phyloP scores from a whole-genome alignment of 1,140 invertebrate species.

The Parapsyche elsis region DNA sequence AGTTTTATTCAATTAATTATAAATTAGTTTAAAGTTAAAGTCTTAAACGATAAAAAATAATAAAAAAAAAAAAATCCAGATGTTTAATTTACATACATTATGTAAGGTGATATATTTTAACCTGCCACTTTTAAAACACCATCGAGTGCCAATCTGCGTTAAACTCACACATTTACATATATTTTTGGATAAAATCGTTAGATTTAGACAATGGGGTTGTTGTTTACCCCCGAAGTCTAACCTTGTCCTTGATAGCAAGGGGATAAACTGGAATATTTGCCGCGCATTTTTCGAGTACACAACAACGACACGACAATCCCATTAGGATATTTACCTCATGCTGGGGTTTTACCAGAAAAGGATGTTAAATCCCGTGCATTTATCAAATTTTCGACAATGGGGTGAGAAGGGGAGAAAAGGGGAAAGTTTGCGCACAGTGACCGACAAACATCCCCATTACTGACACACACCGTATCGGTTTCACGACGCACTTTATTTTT shows the following conservation, averaged over 20 bases:
- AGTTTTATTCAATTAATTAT: no score
- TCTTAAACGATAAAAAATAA: not conserved
- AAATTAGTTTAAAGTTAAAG: not conserved
- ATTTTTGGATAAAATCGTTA: no score
- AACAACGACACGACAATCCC: slow-evolving; percentile 18
- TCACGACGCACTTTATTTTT: not conserved
- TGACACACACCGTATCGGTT: not conserved
- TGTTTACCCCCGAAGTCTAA: no score
- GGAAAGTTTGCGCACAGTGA: not conserved
- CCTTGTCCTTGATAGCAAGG: no score
- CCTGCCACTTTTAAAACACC: no score
- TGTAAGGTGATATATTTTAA: not conserved
- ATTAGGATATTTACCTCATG: slow-evolving; percentile 32
- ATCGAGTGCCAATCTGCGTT: no score
- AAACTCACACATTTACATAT: no score
- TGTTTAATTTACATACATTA: not conserved
- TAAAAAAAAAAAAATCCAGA: not conserved
- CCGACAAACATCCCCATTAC: no score
- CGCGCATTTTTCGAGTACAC: not conserved
- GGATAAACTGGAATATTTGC: not conserved
- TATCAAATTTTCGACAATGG: slow-evolving; percentile 24
- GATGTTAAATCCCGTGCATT: slow-evolving; percentile 22
- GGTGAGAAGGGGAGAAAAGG: not conserved
- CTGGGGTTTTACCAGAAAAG: slow-evolving; percentile 10
- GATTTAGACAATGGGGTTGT: no score